A percentile compares a stretch with the other conserved stretches of the same genome.
phyloP scores from a whole-genome alignment of 2,888 invertebrate species.

The Brachylomia viminalis region DNA sequence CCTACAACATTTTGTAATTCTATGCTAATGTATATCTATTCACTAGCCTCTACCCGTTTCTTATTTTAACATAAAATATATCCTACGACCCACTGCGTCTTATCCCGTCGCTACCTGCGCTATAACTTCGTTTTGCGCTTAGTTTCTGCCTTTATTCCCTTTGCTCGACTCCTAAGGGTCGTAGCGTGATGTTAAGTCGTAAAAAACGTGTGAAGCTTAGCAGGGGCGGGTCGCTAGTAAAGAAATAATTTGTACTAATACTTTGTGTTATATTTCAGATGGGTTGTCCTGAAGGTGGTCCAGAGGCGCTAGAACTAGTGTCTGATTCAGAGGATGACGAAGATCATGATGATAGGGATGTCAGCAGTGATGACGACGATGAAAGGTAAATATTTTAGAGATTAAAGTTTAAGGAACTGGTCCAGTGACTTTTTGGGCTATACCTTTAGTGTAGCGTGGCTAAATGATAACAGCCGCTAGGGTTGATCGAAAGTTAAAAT shows the following conservation, averaged over 20 bases:
- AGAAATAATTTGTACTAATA: background rate
- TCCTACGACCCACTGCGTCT: too few relatives aligned
- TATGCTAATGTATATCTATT: background rate
- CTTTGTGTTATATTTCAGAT: constrained; percentile 83
- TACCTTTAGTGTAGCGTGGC: too few relatives aligned
- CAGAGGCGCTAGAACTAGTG: constrained; percentile 92
- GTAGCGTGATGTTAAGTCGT: background rate
- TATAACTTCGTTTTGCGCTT: too few relatives aligned
- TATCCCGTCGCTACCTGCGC: too few relatives aligned
- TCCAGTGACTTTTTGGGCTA: too few relatives aligned
- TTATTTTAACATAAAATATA: background rate
- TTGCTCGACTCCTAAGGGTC: too few relatives aligned
- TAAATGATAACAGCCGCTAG: too few relatives aligned
- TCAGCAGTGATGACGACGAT: constrained; percentile 61
- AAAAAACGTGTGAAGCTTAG: background rate
- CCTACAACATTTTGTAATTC: background rate
- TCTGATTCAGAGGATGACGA: constrained; percentile 76
- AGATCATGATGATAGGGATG: constrained; percentile 60
- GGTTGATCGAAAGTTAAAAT: too few relatives aligned
- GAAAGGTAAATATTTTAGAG: constrained; percentile 52
- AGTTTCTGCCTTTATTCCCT: background rate
- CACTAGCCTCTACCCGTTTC: background rate
- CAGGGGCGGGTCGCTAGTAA: background rate
- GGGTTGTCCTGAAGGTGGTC: constrained; percentile 93
- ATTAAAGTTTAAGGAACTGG: too few relatives aligned